A percentile compares a stretch with the other conserved stretches of the same genome.
These are phyloP conservation scores for Eupithecia exiguata DNA, from an alignment of 2,888 invertebrate species.

Conservation along the genomic window DNA sequence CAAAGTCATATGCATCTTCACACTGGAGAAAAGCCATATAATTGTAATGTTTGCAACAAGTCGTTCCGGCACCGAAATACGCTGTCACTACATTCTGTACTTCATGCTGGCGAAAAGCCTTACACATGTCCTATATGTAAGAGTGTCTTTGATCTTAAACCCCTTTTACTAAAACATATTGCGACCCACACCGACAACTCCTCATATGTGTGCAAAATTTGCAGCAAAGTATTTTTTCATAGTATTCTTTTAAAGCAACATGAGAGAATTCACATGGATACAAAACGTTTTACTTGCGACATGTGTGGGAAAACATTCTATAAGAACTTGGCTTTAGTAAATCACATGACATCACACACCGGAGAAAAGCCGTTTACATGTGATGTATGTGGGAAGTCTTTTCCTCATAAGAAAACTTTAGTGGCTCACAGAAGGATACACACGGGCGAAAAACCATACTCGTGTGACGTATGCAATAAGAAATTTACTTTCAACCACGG, in stretches of 20 bases:
- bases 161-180: conserved; percentile 21
- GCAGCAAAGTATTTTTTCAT: conserved; percentile 18
- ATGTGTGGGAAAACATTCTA: conserved; percentile 21
- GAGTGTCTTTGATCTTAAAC: conserved; percentile 23
- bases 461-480: conserved; percentile 27
- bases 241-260: conserved; percentile 17
- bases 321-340: conserved; percentile 17
- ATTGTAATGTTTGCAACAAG: conserved; percentile 17
- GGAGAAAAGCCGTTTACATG: conserved; percentile 35
- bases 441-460: conserved; percentile 26
- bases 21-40: conserved; percentile 25
- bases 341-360: conserved; percentile 30
- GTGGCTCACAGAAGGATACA: conserved; percentile 28
- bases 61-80: conserved; percentile 22
- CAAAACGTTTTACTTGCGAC: conserved; percentile 18
- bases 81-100: conserved; percentile 17
- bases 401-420: conserved; percentile 13
- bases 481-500: conserved; percentile 20
- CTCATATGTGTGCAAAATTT: conserved; percentile 26
- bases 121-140: conserved; percentile 27
- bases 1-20: conserved; percentile 24
- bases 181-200: conserved; percentile 28
- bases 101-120: conserved; percentile 14
- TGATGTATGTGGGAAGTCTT: conserved; percentile 32
- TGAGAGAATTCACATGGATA: conserved; percentile 18